These are phyloP conservation scores for Falco columbarius DNA, from an alignment of 2,797 vertebrate species.

Conservation along the genomic window DNA sequence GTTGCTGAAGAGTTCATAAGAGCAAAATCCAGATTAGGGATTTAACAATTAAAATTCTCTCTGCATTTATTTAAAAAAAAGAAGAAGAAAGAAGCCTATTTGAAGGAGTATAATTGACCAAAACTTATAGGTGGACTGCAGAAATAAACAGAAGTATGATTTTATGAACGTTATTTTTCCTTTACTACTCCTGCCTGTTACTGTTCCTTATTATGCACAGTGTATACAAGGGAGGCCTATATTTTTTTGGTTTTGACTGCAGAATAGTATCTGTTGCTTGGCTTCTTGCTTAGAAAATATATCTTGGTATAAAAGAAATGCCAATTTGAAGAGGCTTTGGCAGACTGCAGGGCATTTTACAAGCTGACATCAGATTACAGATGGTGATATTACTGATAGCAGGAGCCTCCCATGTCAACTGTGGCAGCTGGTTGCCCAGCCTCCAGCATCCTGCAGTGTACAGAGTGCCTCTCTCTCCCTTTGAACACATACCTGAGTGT, in stretches of 20 bases:
- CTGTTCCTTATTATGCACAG: background rate
- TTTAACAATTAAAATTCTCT: background rate
- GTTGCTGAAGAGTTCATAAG: background rate
- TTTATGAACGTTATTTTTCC: background rate
- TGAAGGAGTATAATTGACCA: background rate
- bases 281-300: background rate
- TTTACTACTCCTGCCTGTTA: background rate
- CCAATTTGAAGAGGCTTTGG: background rate
- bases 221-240: background rate
- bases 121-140: background rate
- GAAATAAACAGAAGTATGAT: background rate
- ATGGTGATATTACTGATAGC: background rate
- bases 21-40: background rate
- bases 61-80: background rate
- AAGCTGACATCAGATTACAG: background rate
- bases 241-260: background rate
- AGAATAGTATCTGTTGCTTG: background rate
- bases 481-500: background rate
- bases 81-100: accelerated
- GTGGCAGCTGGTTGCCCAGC: background rate
- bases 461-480: background rate
- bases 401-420: background rate
- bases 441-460: background rate
- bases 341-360: background rate
- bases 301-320: background rate